phyloP scores from a whole-genome alignment of 1,140 invertebrate genomes.

The Trypoxylus dichotomus region DNA sequence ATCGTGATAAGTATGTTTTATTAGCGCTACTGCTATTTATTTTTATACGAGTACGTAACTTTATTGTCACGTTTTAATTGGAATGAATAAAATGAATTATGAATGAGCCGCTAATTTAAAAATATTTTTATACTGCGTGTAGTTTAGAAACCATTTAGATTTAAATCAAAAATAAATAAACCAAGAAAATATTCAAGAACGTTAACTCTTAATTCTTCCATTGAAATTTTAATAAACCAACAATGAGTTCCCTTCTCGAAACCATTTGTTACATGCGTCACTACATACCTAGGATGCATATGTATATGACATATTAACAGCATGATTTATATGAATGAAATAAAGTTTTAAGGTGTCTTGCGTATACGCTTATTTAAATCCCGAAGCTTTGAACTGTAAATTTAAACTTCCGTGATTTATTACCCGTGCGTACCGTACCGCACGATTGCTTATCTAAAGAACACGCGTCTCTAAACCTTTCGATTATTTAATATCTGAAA shows the following conservation, averaged over 20 bases:
- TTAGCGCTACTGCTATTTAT: too few species aligned
- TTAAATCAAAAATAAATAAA: too few species aligned
- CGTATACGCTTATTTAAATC: conserved; percentile 5
- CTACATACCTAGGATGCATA: not conserved
- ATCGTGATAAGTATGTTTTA: too few species aligned
- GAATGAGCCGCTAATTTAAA: too few species aligned
- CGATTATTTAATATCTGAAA: conserved; percentile 1
- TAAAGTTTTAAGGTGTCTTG: not conserved
- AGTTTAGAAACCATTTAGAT: too few species aligned
- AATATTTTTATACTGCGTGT: too few species aligned
- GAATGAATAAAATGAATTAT: too few species aligned
- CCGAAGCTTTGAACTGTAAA: not conserved
- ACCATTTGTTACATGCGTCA: not conserved
- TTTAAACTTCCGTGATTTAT: conserved; percentile 14
- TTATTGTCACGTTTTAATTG: too few species aligned
- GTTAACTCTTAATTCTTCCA: too few species aligned
- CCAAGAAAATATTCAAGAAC: too few species aligned
- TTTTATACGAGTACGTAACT: too few species aligned
- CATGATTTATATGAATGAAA: conserved; percentile 1
- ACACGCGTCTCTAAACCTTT: not conserved
- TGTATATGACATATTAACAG: not conserved
- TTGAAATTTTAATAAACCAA: too few species aligned
- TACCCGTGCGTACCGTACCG: not conserved
- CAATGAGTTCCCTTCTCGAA: not conserved
- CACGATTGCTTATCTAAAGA: not conserved